A percentile compares a stretch with the other conserved stretches of the same genome.
Evolutionary conservation across 2,888 invertebrate species (phyloP).

Genomic region (Ichneumon xanthorius): DNA sequence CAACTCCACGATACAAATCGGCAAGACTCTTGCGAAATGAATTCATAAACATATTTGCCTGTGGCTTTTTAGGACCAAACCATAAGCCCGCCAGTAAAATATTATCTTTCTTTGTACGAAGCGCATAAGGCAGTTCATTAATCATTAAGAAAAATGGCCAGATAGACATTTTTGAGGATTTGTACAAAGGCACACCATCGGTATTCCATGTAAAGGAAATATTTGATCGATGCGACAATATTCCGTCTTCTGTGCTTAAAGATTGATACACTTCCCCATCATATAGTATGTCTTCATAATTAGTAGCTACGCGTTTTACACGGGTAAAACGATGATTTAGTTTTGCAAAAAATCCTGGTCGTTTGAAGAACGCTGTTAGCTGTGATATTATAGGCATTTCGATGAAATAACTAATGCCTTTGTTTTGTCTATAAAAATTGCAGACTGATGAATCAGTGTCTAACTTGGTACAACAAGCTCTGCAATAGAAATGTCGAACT

Average conservation of each 20-base stretch:
- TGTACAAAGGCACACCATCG: constrained; percentile 32
- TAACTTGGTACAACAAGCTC: background rate
- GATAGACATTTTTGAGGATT: background rate
- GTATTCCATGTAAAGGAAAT: constrained; percentile 46
- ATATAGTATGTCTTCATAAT: constrained; percentile 38
- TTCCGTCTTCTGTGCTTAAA: constrained; percentile 14
- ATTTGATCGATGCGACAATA: constrained; percentile 19
- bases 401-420: constrained; percentile 15
- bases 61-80: constrained; percentile 2
- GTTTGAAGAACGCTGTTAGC: background rate
- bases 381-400: constrained; percentile 29
- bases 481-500: background rate
- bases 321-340: constrained; percentile 18
- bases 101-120: background rate
- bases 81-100: constrained; percentile 1
- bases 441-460: background rate
- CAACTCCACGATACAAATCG: background rate
- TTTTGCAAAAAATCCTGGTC: background rate
- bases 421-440: background rate
- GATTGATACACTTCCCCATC: constrained; percentile 38
- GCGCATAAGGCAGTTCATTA: background rate
- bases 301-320: background rate
- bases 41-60: background rate
- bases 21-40: background rate
- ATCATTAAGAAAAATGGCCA: constrained; percentile 30